Evolutionary conservation across 1,140 invertebrate genomes (phyloP), one percentile per base, ranked within the genome.

Genomic region (Antheraea pernyi): DNA sequence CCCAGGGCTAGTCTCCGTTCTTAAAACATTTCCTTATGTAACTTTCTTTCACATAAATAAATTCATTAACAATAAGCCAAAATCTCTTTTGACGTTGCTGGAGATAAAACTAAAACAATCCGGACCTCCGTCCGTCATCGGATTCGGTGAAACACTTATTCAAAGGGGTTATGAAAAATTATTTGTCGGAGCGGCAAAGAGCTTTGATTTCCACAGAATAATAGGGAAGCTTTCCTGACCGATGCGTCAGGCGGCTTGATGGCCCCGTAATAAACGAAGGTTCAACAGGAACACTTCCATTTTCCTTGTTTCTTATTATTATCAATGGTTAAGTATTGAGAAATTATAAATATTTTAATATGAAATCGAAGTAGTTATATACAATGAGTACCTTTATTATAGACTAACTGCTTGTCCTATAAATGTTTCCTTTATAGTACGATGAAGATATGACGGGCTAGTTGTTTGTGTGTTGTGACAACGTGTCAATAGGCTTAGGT

Each of bases 141-240:
- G 60, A 13, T 16, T 6, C 16, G 46, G 46, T 13, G 46, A 53
- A 61, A 61, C 19, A 61, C 60, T 61, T 61, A 30, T 22, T 13
- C 19, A 36, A 30, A 63, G 60, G 60, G 39, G 68, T 53, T 63
- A 69, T 69, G 68, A 69, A 60, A 69, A 69, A 69, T 69, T 61
- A 46, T 36, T 59, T 59, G 53, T 60, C 66, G 19, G 48, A n/a
- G 18, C 39, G 46, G 60, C 68, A 37, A 69, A 58, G 68, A 61
- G 60, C 61, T 69, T 58, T 19, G 46, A 30, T 53, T 53, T 42
- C 16, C 13, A 68, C 46, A 69, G 68, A 64, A 61, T 64, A 58
- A 69, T 63, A 19, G 22, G 60, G 22, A 64, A 30, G 61, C 19
- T 58, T 68, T 69, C 46, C 19, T 46, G 68, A 39, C 68, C 62